Percentiles rank a stretch among this genome's conserved stretches.
These are phyloP conservation scores for Pyrgilauda ruficollis DNA, from an alignment of 2,113 vertebrate genomes.

Conservation along the genomic window DNA sequence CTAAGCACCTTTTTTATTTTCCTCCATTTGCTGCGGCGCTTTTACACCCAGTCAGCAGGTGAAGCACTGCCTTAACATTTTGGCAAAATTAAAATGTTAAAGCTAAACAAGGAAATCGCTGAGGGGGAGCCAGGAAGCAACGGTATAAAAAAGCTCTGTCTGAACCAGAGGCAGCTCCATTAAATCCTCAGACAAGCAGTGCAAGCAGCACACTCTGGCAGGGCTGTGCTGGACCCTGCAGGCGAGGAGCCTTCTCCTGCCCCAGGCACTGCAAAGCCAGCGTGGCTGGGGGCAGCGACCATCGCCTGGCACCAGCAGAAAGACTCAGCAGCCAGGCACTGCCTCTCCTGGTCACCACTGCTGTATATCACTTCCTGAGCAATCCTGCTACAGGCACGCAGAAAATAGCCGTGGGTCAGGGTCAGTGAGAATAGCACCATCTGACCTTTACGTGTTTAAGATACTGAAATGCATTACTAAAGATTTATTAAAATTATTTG, in stretches of 20 bases:
- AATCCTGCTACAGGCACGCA: neutral
- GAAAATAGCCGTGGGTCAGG: neutral
- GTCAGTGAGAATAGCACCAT: neutral
- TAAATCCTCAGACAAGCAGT: rapidly evolving
- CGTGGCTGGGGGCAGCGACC: rapidly evolving
- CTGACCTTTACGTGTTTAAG: neutral
- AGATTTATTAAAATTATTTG: constrained; percentile 57
- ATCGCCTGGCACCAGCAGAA: no score
- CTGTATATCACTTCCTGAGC: neutral
- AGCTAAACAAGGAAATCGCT: neutral
- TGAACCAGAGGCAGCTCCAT: neutral
- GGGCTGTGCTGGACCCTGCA: neutral
- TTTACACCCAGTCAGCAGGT: neutral
- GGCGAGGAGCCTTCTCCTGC: neutral
- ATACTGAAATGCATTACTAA: neutral
- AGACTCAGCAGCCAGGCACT: neutral
- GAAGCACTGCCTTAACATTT: neutral
- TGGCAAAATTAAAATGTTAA: neutral
- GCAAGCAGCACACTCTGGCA: neutral
- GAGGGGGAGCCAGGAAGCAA: neutral
- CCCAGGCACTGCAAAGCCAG: no score
- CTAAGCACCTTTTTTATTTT: constrained; percentile 36
- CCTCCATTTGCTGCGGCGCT: neutral
- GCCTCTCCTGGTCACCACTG: neutral
- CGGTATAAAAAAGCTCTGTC: rapidly evolving